Conservation (phyloP, 2,888 invertebrate species). For the Callinectes sapidus region DNA sequence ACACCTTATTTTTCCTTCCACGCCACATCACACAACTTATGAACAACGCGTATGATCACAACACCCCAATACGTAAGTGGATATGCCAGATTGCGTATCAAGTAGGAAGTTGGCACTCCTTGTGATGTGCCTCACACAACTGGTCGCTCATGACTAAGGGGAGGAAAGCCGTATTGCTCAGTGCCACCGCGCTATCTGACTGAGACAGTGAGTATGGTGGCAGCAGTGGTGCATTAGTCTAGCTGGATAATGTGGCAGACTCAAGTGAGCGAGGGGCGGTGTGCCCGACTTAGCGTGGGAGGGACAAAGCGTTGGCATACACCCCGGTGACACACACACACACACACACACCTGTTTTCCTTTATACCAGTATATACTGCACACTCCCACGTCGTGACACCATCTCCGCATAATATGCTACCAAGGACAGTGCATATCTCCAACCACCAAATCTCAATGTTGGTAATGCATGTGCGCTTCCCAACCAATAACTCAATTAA, state of each 20-base stretch:
- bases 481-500: background rate
- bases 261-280: conserved; percentile 7
- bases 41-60: background rate
- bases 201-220: background rate
- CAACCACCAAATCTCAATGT: background rate
- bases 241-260: background rate
- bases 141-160: background rate
- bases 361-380: background rate
- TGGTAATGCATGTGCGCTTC: background rate
- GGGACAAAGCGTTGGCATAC: conserved; percentile 45
- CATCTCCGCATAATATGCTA: background rate
- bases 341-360: conserved; percentile 6
- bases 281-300: background rate
- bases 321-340: conserved; percentile 38
- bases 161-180: background rate
- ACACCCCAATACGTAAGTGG: background rate
- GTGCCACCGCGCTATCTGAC: background rate
- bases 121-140: background rate
- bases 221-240: background rate
- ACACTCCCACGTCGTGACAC: background rate
- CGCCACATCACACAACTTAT: background rate
- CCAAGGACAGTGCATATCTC: background rate
- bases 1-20: background rate
- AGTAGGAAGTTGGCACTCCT: background rate
- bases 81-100: conserved; percentile 2